phyloP scores from a whole-genome alignment of 2,888 invertebrate species.

The Aromia moschata region DNA sequence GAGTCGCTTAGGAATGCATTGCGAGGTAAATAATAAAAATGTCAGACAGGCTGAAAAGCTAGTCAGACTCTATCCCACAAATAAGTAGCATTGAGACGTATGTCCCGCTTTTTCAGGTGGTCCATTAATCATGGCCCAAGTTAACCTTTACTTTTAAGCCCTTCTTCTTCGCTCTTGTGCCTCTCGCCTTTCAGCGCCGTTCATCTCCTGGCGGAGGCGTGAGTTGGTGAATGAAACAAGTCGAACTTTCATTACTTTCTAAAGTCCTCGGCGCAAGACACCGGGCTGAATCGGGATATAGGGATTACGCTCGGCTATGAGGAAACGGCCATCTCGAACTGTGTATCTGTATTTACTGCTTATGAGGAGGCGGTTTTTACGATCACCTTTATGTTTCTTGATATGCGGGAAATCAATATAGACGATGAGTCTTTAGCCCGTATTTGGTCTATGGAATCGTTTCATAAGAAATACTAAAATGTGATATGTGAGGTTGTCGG shows the following conservation, averaged over 20 bases:
- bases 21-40: constrained; percentile 11
- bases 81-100: constrained; percentile 17
- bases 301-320: too few species aligned
- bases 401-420: too few species aligned
- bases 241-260: constrained; percentile 34
- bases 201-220: constrained; percentile 37
- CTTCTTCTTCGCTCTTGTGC: constrained; percentile 32
- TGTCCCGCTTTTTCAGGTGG: constrained; percentile 36
- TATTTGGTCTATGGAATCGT: too few species aligned
- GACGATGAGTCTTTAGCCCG: too few species aligned
- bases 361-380: too few species aligned
- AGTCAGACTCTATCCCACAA: constrained; percentile 7
- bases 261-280: constrained; percentile 15
- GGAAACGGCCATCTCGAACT: too few species aligned
- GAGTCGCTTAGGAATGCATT: too few species aligned
- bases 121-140: constrained; percentile 43
- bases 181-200: constrained; percentile 28
- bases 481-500: too few species aligned
- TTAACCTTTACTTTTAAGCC: constrained; percentile 43
- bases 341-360: too few species aligned
- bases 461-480: too few species aligned
- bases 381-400: too few species aligned
- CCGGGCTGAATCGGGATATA: not conserved
- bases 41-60: not conserved
- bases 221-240: constrained; percentile 39